phyloP scores from a whole-genome alignment of 2,113 vertebrate genomes.

The Mirza zaza region DNA sequence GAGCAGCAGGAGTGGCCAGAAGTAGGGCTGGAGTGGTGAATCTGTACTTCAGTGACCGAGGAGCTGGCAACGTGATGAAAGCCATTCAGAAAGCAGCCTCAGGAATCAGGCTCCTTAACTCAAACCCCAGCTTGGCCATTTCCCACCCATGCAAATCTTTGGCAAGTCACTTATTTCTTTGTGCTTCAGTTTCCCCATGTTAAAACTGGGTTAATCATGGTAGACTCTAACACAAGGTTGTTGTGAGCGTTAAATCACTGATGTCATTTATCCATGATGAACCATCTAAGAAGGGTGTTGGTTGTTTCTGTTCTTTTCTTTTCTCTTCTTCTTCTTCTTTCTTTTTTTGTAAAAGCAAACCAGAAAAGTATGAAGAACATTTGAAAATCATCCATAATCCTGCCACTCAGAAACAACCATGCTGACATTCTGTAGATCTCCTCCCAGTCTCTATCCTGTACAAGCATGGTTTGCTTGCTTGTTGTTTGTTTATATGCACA shows the following conservation, averaged over 20 bases:
- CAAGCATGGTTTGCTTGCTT: neutral
- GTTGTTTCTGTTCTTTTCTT: neutral
- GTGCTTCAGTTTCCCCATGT: neutral
- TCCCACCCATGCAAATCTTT: neutral
- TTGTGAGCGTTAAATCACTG: neutral
- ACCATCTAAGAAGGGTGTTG: neutral
- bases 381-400: neutral
- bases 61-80: accelerated
- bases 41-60: neutral
- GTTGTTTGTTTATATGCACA: neutral
- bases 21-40: neutral
- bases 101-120: too few species aligned
- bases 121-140: neutral
- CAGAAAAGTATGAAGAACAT: neutral
- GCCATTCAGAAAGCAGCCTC: neutral
- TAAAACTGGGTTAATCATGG: neutral
- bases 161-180: neutral
- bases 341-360: neutral
- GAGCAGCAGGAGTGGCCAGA: neutral
- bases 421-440: neutral
- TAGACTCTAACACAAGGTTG: neutral
- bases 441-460: neutral
- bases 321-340: too few species aligned
- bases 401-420: neutral
- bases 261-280: neutral